Percentiles rank a stretch among this genome's conserved stretches.
phyloP scores from a whole-genome alignment of 2,888 invertebrate species.

The Scaptomyza tumidula region DNA sequence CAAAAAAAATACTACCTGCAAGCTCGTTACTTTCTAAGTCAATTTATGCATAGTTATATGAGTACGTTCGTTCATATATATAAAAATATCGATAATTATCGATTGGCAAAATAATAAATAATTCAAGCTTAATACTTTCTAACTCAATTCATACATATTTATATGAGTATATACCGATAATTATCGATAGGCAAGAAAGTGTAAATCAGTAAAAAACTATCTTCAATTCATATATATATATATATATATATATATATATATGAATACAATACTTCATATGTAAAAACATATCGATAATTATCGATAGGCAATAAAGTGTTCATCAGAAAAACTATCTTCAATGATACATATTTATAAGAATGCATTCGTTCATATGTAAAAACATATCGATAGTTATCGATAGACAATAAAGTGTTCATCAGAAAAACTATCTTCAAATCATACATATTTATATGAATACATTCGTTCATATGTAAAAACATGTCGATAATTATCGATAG shows the following conservation, averaged over 20 bases:
- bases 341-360: no score
- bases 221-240: no score
- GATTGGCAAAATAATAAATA: no score
- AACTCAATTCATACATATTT: neutral
- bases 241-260: neutral
- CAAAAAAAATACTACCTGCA: no score
- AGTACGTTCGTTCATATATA: no score
- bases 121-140: neutral
- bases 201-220: neutral
- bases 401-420: neutral
- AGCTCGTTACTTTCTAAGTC: no score
- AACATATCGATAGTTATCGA: no score
- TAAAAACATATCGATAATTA: neutral
- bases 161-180: neutral
- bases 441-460: neutral
- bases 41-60: no score
- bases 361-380: neutral
- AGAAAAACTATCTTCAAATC: neutral
- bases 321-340: neutral
- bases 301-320: neutral
- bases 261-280: neutral
- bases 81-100: neutral
- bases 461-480: neutral
- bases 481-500: neutral
- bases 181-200: neutral